Evolutionary conservation across 2,113 vertebrate genomes (phyloP).

Genomic region (Salminus brasiliensis): DNA sequence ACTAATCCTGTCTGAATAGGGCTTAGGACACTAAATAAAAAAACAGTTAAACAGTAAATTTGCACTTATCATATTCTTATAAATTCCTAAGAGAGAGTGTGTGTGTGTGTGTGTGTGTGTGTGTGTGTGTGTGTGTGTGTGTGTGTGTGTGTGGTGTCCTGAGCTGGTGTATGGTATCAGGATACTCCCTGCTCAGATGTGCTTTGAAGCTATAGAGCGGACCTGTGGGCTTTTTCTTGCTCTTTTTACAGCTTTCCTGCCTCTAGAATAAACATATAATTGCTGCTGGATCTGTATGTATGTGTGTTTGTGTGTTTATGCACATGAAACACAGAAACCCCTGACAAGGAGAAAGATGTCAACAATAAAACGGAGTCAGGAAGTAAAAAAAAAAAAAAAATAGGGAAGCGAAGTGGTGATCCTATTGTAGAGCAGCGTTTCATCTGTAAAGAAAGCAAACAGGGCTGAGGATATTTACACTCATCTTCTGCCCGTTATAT

Average conservation of each 20-base stretch:
- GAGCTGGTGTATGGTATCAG: slow-evolving; percentile 18
- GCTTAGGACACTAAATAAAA: too few species aligned
- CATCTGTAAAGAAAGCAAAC: slow-evolving; percentile 38
- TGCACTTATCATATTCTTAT: too few species aligned
- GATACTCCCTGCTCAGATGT: too few species aligned
- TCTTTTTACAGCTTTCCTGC: slow-evolving; percentile 39
- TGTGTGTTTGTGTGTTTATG: neutral
- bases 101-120: neutral
- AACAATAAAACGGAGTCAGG: neutral
- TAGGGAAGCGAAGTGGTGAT: slow-evolving; percentile 11
- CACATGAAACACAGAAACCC: neutral
- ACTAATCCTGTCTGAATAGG: too few species aligned
- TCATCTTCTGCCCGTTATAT: slow-evolving; percentile 41
- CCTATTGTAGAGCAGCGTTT: slow-evolving; percentile 4
- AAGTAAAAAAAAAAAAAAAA: neutral
- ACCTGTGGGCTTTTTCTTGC: slow-evolving; percentile 10
- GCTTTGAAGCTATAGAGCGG: too few species aligned
- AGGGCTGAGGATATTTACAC: neutral
- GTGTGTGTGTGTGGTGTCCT: neutral
- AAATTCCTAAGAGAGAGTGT: neutral
- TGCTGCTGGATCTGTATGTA: slow-evolving; percentile 27
- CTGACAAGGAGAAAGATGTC: neutral
- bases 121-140: neutral
- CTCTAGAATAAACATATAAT: slow-evolving; percentile 47
- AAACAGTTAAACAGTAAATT: too few species aligned